Conservation (phyloP, 2,888 invertebrate genomes). For the Oligia fasciuncula region DNA sequence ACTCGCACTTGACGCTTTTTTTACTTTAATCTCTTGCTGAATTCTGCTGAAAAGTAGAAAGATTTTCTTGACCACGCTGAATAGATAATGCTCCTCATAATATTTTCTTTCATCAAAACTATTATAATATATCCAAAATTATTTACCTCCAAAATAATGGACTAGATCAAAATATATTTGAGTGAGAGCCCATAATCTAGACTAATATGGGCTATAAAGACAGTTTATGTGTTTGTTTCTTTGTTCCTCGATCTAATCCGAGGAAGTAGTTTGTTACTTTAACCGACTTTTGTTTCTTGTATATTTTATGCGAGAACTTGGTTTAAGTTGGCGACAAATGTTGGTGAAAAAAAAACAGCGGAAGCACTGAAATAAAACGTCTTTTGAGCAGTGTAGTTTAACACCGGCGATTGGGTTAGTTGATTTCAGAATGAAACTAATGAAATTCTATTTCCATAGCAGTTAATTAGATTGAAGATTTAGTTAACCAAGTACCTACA, state of each 20-base stretch:
- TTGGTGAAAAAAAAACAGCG: constrained; percentile 29
- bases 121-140: constrained; percentile 34
- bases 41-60: too few species aligned
- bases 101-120: constrained; percentile 28
- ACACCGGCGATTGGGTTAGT: constrained; percentile 42
- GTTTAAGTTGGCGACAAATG: constrained; percentile 43
- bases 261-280: constrained; percentile 63
- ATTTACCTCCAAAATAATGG: constrained; percentile 44
- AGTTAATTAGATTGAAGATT: constrained; percentile 9
- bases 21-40: not conserved
- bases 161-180: constrained; percentile 54
- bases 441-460: not conserved
- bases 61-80: not conserved
- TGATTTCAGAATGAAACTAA: constrained; percentile 15
- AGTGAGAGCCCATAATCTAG: constrained; percentile 52
- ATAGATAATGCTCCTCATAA: not conserved
- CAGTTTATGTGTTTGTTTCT: constrained; percentile 66
- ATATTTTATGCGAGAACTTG: constrained; percentile 62
- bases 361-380: constrained; percentile 30
- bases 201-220: constrained; percentile 60
- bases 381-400: constrained; percentile 30
- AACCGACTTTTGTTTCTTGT: constrained; percentile 63
- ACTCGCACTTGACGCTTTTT: not conserved
- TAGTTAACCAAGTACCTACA: too few species aligned
- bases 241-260: constrained; percentile 56